A percentile compares a stretch with the other conserved stretches of the same genome.
These are phyloP conservation scores for Cariama cristata DNA, from an alignment of 2,113 vertebrate species.

Conservation along the genomic window DNA sequence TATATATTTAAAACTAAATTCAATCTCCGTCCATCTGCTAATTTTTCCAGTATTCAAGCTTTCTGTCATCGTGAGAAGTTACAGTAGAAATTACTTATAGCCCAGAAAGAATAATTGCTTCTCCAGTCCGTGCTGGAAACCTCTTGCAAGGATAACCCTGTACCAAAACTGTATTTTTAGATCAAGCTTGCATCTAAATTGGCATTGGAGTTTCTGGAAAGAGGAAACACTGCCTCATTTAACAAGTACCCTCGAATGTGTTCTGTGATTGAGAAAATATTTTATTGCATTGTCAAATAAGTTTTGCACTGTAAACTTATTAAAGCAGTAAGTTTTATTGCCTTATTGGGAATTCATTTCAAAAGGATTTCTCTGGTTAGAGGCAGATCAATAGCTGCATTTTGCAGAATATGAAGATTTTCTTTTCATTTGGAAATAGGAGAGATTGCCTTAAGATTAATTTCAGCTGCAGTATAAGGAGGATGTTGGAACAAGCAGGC, in stretches of 20 bases:
- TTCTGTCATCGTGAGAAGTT: background rate
- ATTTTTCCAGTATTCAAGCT: background rate
- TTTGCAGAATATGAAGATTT: slow-evolving; percentile 39
- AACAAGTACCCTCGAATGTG: background rate
- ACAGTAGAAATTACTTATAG: background rate
- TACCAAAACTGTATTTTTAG: background rate
- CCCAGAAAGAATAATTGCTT: background rate
- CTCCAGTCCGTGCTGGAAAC: background rate
- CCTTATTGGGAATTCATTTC: slow-evolving; percentile 42
- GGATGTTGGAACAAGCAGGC: background rate
- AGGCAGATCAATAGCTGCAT: slow-evolving; percentile 13
- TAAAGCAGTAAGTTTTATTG: slow-evolving; percentile 22
- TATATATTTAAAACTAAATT: background rate
- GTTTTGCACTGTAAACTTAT: slow-evolving; percentile 19
- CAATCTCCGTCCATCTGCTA: background rate
- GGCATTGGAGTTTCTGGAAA: background rate
- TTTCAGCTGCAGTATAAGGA: background rate
- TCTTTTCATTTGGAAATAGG: background rate
- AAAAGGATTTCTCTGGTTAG: slow-evolving; percentile 28
- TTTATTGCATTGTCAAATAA: slow-evolving; percentile 16
- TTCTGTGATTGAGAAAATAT: background rate
- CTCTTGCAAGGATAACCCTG: background rate
- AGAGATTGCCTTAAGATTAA: background rate
- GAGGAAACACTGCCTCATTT: background rate
- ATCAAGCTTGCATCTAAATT: background rate